A percentile compares a stretch with the other conserved stretches of the same genome.
These are phyloP conservation scores for Dendrolimus kikuchii DNA, from an alignment of 1,140 invertebrate genomes.

Conservation along the genomic window DNA sequence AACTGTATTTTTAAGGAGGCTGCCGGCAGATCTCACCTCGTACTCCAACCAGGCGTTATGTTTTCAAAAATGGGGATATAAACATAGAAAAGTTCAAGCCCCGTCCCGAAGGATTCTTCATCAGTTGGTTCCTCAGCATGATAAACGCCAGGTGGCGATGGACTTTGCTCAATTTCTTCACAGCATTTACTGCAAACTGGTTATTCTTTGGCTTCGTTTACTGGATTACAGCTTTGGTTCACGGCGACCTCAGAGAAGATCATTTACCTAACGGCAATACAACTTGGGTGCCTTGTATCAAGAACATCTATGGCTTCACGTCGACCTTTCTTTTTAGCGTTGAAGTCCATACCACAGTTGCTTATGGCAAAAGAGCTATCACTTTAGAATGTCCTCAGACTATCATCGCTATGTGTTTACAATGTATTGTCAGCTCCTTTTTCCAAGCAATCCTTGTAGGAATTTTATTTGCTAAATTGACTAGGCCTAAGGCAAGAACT, in stretches of 20 bases:
- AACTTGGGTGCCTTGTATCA: slow-evolving; percentile 86
- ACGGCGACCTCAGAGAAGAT: slow-evolving; percentile 86
- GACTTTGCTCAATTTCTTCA: slow-evolving; percentile 91
- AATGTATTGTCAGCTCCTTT: slow-evolving; percentile 95
- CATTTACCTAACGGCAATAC: slow-evolving; percentile 77
- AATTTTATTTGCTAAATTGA: slow-evolving; percentile 92
- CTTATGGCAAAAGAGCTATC: slow-evolving; percentile 82
- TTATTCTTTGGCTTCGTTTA: slow-evolving; percentile 90
- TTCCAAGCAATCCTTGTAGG: slow-evolving; percentile 83
- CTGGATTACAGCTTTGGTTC: slow-evolving; percentile 90
- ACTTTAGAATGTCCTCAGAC: slow-evolving; percentile 94
- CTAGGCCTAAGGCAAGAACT: slow-evolving; percentile 93
- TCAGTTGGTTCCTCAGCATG: slow-evolving; percentile 85
- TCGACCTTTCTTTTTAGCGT: slow-evolving; percentile 92
- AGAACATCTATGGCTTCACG: slow-evolving; percentile 85
- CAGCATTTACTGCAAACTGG: slow-evolving; percentile 92
- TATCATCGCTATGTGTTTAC: slow-evolving; percentile 95
- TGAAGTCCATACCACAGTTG: slow-evolving; percentile 92
- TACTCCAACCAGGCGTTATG: slow-evolving; percentile 72
- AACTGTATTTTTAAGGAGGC: slow-evolving; percentile 8
- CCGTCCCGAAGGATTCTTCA: slow-evolving; percentile 82
- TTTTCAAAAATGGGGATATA: slow-evolving; percentile 94
- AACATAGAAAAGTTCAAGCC: slow-evolving; percentile 87
- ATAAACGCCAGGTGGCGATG: slow-evolving; percentile 95
- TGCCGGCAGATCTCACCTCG: slow-evolving; percentile 19